phyloP scores from a whole-genome alignment of 1,140 invertebrate genomes.

The Oreohelix idahoensis region DNA sequence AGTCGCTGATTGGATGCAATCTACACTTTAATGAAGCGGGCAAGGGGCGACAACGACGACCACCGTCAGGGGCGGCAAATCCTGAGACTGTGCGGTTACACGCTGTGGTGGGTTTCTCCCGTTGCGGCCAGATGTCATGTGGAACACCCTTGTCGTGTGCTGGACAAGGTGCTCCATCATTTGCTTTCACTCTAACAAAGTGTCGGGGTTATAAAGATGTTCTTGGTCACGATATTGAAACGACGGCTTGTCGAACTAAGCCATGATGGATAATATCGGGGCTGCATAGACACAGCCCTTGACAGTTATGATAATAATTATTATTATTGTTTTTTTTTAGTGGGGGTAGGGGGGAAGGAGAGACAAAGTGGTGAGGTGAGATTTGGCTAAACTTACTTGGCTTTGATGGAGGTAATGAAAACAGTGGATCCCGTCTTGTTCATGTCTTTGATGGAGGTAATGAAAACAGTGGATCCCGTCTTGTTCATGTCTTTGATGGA shows the following conservation, averaged over 20 bases:
- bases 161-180: conserved; percentile 18
- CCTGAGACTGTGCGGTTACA: not conserved
- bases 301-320: not conserved
- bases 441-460: too few relatives aligned
- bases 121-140: conserved; percentile 9
- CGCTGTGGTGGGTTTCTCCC: conserved; percentile 13
- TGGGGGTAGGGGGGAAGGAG: too few relatives aligned
- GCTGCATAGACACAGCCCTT: not conserved
- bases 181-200: not conserved
- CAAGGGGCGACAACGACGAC: not conserved
- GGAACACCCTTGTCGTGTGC: conserved; percentile 8
- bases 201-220: conserved; percentile 4
- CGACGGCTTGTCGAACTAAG: not conserved
- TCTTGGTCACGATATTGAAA: conserved; percentile 2
- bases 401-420: too few relatives aligned
- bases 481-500: too few relatives aligned
- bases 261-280: not conserved
- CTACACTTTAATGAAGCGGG: conserved; percentile 17
- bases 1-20: conserved; percentile 19
- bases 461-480: too few relatives aligned
- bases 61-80: conserved; percentile 20
- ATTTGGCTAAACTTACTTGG: too few relatives aligned
- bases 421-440: too few relatives aligned
- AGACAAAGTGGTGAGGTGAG: too few relatives aligned
- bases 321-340: not conserved